Base-by-base conservation (phyloP, 2,888 invertebrate genomes). In the Agrochola litura region DNA sequence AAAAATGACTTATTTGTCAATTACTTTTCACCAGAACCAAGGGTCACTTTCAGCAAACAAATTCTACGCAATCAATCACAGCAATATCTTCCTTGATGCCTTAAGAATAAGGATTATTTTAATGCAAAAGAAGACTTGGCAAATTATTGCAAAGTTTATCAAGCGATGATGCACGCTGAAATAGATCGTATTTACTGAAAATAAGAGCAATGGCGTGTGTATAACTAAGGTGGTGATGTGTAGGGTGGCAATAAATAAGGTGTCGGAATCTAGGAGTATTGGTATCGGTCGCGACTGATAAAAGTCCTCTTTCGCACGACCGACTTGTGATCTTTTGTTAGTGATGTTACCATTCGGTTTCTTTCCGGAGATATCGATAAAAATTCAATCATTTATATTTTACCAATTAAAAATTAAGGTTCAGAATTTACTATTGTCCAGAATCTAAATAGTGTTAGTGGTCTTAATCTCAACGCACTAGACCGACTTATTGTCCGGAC, bases 201-300 rank as follows among this genome's bases (percentile, higher is more conserved):
- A 68, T 88, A 89, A 67, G 82, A 79, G 56, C 74, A 49, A 54
- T 63, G 10, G 4, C 0, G 8, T 25, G 8, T 73, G 82, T 49
- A 30, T 56, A 6, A 30, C 9, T n/a, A 77, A 76, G 60, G 58
- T 86, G 87, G 83, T 73, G 73, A 77, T 83, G 82, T 25, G 74
- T 91, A 91, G 94, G 94, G 94, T 94, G 95, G 95, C 93, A 94
- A 95, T 95, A 95, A 95, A 95, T 95, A 94, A 93, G 91, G 91
- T 87, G 90, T 92, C 88, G 92, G 93, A 93, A 93, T 94, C 93
- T 93, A 93, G 93, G 91, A 94, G 95, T 93, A 92, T 92, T 92
- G 92, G 93, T 95, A 95, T 95, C 95, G 95, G 93, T 92, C 92
- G 93, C 93, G 92, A 93, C 94, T 93, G 95, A 95, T 95, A 95